Evolutionary conservation across 53 echinoderm and acorn worm genomes (phyloP), one percentile per base, ranked within the genome.

Genomic region (Mesocentrotus franciscanus): DNA sequence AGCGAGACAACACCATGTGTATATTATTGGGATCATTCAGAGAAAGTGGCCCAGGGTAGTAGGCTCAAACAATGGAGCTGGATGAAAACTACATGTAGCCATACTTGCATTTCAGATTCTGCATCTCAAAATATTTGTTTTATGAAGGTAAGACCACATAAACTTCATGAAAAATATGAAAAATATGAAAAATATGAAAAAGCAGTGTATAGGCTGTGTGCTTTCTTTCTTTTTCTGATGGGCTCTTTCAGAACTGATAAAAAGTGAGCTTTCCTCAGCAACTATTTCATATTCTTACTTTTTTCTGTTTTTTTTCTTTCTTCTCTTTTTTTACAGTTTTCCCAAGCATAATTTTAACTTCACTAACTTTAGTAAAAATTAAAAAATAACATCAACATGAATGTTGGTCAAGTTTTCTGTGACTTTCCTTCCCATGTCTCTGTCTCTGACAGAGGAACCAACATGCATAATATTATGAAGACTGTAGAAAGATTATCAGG

Each of bases 41-140:
- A 87, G 27, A 58, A 87, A 87, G 49, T 36, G 56, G 58, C 36
- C 87, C 87, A 84, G 83, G 83, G 83, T 83, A 20, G n/a, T 39
- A 39, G 33, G 84, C 26, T 34, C 16, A 10, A 87, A 58, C 29
- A 87, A 4, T 58, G 5, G 57, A 58, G 59, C 59, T 33, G 24
- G 10, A 84, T 42, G 16, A 84, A 49, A 84, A 20, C 74, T 10
- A 62, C 62, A 62, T 16, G 17, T 62, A 74, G 29, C 1, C 74
- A 74, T 29, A 30, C 30, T 30, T 30, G 9, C 11, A 18, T 32
- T 84, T 42, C 29, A 79, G 78, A 78, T 8, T 78, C 78, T 78
- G 78, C 24, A 13, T 34, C 2, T 83, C 83, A 49, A 16, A 84
- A 84, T 8, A 16, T 42, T 84, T 17, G 32, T 29, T 32, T 74